phyloP scores from a whole-genome alignment of 1,140 invertebrate genomes.

The Chironomus striatipennis region DNA sequence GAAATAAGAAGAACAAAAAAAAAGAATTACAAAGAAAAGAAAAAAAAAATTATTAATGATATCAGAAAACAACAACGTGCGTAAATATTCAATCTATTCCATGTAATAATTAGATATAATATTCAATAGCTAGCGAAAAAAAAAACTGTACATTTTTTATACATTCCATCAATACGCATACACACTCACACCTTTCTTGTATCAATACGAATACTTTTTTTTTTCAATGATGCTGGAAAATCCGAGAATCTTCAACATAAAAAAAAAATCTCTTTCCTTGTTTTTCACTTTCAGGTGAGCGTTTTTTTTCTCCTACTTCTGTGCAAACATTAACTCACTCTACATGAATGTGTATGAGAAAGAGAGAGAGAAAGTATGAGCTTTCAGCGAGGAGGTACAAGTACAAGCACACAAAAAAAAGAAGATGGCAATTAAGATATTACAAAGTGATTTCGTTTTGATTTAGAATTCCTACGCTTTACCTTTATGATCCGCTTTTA shows the following conservation, averaged over 20 bases:
- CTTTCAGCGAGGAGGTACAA: too few species aligned
- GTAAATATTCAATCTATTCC: neutral
- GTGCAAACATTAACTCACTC: slow-evolving; percentile 9
- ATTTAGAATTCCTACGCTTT: slow-evolving; percentile 76
- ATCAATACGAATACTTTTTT: neutral
- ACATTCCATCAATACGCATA: neutral
- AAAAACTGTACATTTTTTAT: neutral
- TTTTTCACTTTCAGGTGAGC: slow-evolving; percentile 11
- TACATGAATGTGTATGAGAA: neutral
- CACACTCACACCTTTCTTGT: neutral
- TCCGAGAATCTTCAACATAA: too few species aligned
- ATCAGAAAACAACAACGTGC: slow-evolving; percentile 12
- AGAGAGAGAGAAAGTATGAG: too few species aligned
- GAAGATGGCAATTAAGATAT: slow-evolving; percentile 14
- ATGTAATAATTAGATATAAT: neutral
- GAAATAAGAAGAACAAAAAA: neutral
- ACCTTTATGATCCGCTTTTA: slow-evolving; percentile 44
- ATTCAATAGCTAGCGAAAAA: neutral
- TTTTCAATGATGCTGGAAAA: neutral
- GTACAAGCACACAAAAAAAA: neutral
- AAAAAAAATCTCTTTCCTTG: neutral
- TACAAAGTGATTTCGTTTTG: slow-evolving; percentile 40
- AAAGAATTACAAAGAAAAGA: neutral
- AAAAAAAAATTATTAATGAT: slow-evolving; percentile 18
- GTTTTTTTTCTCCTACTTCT: neutral